Conservation (phyloP, 1,140 invertebrate genomes). For the Diorhabda elongata region DNA sequence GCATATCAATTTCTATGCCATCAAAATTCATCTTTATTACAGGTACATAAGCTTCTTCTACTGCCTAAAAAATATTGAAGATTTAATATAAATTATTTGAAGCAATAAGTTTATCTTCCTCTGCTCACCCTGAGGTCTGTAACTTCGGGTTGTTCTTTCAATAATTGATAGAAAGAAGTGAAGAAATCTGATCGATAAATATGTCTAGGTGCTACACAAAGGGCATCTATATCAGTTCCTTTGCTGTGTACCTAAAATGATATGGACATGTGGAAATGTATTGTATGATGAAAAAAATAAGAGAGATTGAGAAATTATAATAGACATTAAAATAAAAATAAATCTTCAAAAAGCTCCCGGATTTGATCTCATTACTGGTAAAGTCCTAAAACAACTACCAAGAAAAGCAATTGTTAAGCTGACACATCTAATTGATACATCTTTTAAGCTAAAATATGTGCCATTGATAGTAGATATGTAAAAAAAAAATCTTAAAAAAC, state of each 20-base stretch:
- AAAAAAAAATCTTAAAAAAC: too few species aligned
- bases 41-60: conserved; percentile 98
- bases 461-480: too few species aligned
- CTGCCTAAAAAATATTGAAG: conserved; percentile 58
- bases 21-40: conserved; percentile 99
- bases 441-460: too few species aligned
- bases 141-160: conserved; percentile 85
- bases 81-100: background rate
- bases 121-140: conserved; percentile 68
- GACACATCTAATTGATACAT: too few species aligned
- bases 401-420: too few species aligned
- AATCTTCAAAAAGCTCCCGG: too few species aligned
- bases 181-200: conserved; percentile 95
- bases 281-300: too few species aligned
- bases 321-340: too few species aligned
- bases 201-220: conserved; percentile 96
- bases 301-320: too few species aligned
- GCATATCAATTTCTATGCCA: conserved; percentile 97
- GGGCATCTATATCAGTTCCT: conserved; percentile 98
- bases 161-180: conserved; percentile 84
- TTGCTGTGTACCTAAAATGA: conserved; percentile 85
- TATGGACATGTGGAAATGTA: too few species aligned
- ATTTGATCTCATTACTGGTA: too few species aligned
- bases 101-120: background rate
- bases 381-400: too few species aligned